These are phyloP conservation scores for Drosophila putrida DNA, from an alignment of 2,888 invertebrate genomes.

Conservation along the genomic window DNA sequence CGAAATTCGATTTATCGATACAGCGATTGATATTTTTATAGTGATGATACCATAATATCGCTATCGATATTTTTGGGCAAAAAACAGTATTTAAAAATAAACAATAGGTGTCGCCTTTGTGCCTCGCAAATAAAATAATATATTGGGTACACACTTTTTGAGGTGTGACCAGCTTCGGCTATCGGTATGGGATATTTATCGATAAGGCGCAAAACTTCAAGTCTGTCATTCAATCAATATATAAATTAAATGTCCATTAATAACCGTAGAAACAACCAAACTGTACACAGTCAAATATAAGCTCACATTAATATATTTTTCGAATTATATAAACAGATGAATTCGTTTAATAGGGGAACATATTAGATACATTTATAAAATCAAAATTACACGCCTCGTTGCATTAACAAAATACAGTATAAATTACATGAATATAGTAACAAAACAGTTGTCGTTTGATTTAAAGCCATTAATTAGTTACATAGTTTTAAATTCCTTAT, in stretches of 20 bases:
- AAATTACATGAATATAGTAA: slow-evolving; percentile 73
- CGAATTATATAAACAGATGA: slow-evolving; percentile 54
- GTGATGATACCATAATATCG: too few relatives aligned
- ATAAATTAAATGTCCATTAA: too few relatives aligned
- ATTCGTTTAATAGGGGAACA: slow-evolving; percentile 59
- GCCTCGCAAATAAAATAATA: too few relatives aligned
- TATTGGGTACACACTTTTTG: slow-evolving; percentile 13
- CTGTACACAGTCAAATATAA: slow-evolving; percentile 26
- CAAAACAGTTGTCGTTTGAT: slow-evolving; percentile 70
- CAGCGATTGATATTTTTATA: too few relatives aligned
- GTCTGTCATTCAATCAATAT: background rate
- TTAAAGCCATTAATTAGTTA: slow-evolving; percentile 73
- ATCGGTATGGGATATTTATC: slow-evolving; percentile 7
- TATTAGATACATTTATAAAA: slow-evolving; percentile 56
- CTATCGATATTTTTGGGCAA: too few relatives aligned
- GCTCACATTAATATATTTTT: slow-evolving; percentile 20
- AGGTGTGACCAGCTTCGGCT: background rate
- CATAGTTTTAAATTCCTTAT: slow-evolving; percentile 72
- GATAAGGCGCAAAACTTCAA: background rate
- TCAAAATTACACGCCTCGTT: slow-evolving; percentile 54
- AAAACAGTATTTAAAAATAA: too few relatives aligned
- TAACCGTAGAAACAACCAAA: background rate
- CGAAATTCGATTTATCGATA: too few relatives aligned
- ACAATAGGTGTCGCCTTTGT: too few relatives aligned
- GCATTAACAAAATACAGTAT: slow-evolving; percentile 69